Evolutionary conservation across 2,797 vertebrate species (phyloP), one percentile per base, ranked within the genome.

Genomic region (Clarias fuscus): DNA sequence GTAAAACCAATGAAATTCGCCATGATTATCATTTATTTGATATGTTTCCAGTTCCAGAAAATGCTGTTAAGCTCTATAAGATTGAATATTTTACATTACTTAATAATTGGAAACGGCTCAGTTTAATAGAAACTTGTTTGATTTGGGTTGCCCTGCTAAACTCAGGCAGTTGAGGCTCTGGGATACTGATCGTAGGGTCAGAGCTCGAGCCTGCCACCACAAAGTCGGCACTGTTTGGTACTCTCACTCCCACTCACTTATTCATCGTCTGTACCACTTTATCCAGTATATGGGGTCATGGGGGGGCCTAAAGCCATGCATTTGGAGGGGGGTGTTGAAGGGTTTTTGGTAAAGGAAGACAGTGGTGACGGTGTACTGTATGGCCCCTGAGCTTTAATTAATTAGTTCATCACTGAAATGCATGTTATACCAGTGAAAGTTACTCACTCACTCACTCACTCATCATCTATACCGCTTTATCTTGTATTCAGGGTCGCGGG

Each of bases 341-440:
- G 37, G 82, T 78, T 75, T 75, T 79, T 71, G 56, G 20, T 72
- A 53, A 33, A 82, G 70, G 73, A n/a, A 67, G 64, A 15, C 64
- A 18, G 76, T 71, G 22, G 43, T 77, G 67, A 68, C 37, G 0
- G 68, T 33, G 62, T n/a, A 58, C 72, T 67, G n/a, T 77, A 61
- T 88, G 59, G 83, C 59, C 80, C 27, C 27, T 30, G 80, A 53
- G 78, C 73, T 82, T 59, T 75, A 53, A 65, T 62, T 37, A 77
- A n/a, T 86, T 68, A 64, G 33, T 87, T 43, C 77, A 86, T 83
- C 7, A 71, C 30, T 58, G 58, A 62, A 61, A 58, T 14, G 59
- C 17, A 72, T 78, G 59, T 82, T 40, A 83, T 14, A 85, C 56
- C 61, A 76, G 30, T 78, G 22, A 37, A 37, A 37, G 37, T 37